Evolutionary conservation across 2,797 vertebrate genomes (phyloP).

Genomic region (Paratrypauchen microcephalus): DNA sequence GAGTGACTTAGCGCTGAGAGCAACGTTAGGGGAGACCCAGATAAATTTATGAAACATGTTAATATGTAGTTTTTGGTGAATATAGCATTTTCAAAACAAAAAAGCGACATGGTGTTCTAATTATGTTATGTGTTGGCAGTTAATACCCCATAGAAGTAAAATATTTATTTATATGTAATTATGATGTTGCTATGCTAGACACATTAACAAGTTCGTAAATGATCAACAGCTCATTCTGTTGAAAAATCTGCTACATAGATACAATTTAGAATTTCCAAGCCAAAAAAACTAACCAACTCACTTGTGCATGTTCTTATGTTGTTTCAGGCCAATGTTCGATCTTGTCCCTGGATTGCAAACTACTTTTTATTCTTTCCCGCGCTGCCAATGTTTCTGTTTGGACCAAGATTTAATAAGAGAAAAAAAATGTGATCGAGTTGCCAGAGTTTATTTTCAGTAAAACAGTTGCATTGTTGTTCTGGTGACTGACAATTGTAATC

Average conservation of each 20-base stretch:
- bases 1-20: too few relatives aligned
- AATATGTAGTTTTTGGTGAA: too few relatives aligned
- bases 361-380: background rate
- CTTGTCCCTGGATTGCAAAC: background rate
- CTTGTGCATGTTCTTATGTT: background rate
- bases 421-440: background rate
- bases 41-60: too few relatives aligned
- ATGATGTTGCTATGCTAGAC: background rate
- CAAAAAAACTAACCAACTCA: background rate
- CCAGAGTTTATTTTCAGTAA: slow-evolving; percentile 1
- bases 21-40: too few relatives aligned
- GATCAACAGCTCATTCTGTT: background rate
- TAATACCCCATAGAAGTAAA: too few relatives aligned
- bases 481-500: slow-evolving; percentile 25
- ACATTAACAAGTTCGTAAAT: background rate
- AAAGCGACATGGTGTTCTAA: too few relatives aligned
- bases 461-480: slow-evolving; percentile 8
- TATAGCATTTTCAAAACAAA: too few relatives aligned
- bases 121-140: too few relatives aligned
- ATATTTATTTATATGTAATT: too few relatives aligned
- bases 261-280: background rate
- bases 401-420: slow-evolving; percentile 1
- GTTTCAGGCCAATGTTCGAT: background rate
- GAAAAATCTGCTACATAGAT: background rate
- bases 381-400: slow-evolving; percentile 1